A percentile compares a stretch with the other conserved stretches of the same genome.
Conservation (phyloP, 2,888 invertebrate species). For the Timema podura region DNA sequence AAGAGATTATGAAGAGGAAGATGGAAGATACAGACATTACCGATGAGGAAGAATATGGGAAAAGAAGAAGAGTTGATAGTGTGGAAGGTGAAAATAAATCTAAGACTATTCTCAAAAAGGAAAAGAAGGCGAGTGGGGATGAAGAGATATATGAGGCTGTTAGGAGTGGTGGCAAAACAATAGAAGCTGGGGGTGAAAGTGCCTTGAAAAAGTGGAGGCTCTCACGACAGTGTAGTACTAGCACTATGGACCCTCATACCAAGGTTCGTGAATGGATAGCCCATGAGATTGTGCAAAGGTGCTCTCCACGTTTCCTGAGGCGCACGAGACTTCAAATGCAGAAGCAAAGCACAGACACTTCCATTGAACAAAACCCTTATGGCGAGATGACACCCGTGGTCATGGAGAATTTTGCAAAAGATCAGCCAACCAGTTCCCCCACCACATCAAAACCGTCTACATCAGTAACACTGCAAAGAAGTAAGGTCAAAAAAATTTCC, state of each 20-base stretch:
- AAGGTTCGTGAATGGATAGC: conserved; percentile 86
- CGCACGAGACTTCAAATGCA: conserved; percentile 17
- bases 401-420: too few relatives aligned
- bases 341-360: conserved; percentile 15
- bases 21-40: conserved; percentile 34
- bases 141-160: conserved; percentile 29
- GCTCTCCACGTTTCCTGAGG: conserved; percentile 27
- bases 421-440: conserved; percentile 2
- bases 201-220: conserved; percentile 59
- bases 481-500: conserved; percentile 61
- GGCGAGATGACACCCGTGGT: neutral
- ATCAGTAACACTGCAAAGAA: conserved; percentile 19
- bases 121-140: neutral
- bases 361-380: neutral
- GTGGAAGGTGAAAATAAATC: conserved; percentile 10
- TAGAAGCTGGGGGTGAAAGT: conserved; percentile 38
- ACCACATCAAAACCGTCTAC: conserved; percentile 18
- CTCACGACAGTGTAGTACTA: conserved; percentile 68
- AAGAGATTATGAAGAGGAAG: conserved; percentile 47
- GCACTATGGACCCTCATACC: conserved; percentile 79
- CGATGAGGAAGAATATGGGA: conserved; percentile 16
- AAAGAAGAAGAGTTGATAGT: conserved; percentile 11
- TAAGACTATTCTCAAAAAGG: neutral
- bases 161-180: conserved; percentile 13
- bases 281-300: conserved; percentile 67